Evolutionary conservation across 2,797 vertebrate species (phyloP), one percentile per base, ranked within the genome.

Genomic region (Erethizon dorsatum): DNA sequence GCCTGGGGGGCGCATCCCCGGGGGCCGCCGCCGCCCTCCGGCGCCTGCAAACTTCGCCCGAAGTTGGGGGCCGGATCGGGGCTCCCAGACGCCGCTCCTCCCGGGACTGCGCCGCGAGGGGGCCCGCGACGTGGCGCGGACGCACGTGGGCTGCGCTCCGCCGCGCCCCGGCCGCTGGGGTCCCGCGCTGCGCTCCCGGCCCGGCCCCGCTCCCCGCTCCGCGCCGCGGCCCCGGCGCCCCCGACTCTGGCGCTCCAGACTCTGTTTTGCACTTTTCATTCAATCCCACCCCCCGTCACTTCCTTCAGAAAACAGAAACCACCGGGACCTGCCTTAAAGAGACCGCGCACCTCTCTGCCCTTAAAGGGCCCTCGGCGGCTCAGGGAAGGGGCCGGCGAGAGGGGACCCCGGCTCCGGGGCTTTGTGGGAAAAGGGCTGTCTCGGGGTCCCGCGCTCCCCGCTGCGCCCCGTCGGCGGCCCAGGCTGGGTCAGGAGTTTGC

Each of bases 341-440:
- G 98, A 95, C 98, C 96, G 98, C 96, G 98, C 98, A 85, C 99
- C 99, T 98, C 98, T 98, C 98, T 98, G 97, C 98, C 99, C 99
- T 99, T 99, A 99, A 99, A 99, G 99, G 98, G 98, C 98, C 97
- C 99, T 98, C 98, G 97, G 98, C 98, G 98, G 98, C 98, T 98
- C 97, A 94, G 90, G 96, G 37, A 75, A 0, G 80, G 17, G 41
- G 13, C 4, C 50, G 83, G 95, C 50, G 56, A 52, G 17, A 24
- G 47, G 83, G 79, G 59, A 14, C 87, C 26, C 33, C 41, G 2
- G 80, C 37, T 8, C 78, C 8, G 90, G 87, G 22, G 88, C 88
- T 92, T 57, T 85, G 95, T 86, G 95, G 87, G 47, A 77, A 28
- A 24, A 7, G 37, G 77, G 78, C 75, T 79, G 63, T 54, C 78